Evolutionary conservation across 2,888 invertebrate genomes (phyloP), one percentile per base, ranked within the genome.

Genomic region (Hetaerina titia): DNA sequence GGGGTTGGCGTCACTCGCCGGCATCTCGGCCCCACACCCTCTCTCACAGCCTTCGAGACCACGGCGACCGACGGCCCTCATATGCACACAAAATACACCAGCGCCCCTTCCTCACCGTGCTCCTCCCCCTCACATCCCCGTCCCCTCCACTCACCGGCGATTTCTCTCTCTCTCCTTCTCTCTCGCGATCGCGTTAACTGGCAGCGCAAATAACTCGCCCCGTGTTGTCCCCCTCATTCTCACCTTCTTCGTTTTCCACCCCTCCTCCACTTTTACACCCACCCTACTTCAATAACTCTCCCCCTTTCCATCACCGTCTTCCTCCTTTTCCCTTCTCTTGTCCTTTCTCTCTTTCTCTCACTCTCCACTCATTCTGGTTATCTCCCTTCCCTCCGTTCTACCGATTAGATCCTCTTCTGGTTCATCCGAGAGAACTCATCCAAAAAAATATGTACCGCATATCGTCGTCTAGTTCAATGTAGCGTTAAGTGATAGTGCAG

Each of bases 221-320:
- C 45, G 90, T 90, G 90, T 90, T 90, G 90, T 90, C 90, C 90
- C 64, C 90, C 63, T 90, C 90, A 90, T 90, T 90, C 64, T 15
- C 90, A 90, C 90, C 90, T 90, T 13, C 56, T 15, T 17, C 88
- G 22, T 89, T 57, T 56, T 22, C 56, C 89, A 56, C 89, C 17
- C 89, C 17, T 45, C 7, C 87, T 25, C 19, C 89, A 45, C 89
- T 57, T 89, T 89, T 89, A 56, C 58, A 19, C n/a, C 69, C 69
- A 7, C n/a, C 69, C 69, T 13, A 15, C 88, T 45, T 45, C 87
- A 15, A 9, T 31, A 22, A 17, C 90, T 63, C 90, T 17, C 63
- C 45, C 64, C 11, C 90, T n/a, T n/a, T 90, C 63, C n/a, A 60
- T 22, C 90, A 9, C 45, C 15, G 17, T 9, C 63, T 64, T 31